Percentiles rank a stretch among this genome's conserved stretches.
phyloP scores from a whole-genome alignment of 1,140 invertebrate genomes.

The Propsilocerus akamusi region DNA sequence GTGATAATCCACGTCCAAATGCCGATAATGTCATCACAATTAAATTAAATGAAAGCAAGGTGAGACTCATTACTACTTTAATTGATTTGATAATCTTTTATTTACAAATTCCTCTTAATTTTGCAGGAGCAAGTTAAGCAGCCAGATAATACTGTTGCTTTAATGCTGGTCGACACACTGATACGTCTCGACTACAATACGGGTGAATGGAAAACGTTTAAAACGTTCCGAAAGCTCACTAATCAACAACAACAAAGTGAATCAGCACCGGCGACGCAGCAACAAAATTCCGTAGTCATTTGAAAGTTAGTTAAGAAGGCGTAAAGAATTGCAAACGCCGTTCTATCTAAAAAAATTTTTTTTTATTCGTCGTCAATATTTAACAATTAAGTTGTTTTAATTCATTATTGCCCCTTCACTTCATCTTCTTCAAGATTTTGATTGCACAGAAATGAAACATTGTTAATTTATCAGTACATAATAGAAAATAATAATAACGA shows the following conservation, averaged over 20 bases:
- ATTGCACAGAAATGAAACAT: too few relatives aligned
- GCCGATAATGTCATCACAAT: slow-evolving; percentile 23
- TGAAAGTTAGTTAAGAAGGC: not conserved
- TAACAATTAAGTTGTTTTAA: too few relatives aligned
- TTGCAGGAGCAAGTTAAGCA: slow-evolving; percentile 40
- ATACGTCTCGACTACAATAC: slow-evolving; percentile 79
- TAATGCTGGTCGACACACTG: slow-evolving; percentile 57
- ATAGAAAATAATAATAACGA: too few relatives aligned
- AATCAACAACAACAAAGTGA: slow-evolving; percentile 19
- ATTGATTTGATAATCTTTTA: not conserved
- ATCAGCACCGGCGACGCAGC: not conserved
- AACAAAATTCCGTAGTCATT: slow-evolving; percentile 10
- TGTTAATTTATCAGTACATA: too few relatives aligned
- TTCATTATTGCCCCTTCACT: too few relatives aligned
- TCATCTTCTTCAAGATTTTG: too few relatives aligned
- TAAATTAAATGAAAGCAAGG: slow-evolving; percentile 22
- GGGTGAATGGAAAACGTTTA: slow-evolving; percentile 70
- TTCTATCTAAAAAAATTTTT: not conserved
- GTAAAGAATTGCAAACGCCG: slow-evolving; percentile 3
- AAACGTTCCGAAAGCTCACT: slow-evolving; percentile 36
- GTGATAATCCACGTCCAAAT: slow-evolving; percentile 23
- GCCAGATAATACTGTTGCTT: slow-evolving; percentile 31
- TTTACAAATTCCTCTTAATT: not conserved
- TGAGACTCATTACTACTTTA: slow-evolving; percentile 7
- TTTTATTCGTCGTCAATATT: not conserved